phyloP scores from a whole-genome alignment of 2,113 vertebrate species.

The Chionodraco myersi region DNA sequence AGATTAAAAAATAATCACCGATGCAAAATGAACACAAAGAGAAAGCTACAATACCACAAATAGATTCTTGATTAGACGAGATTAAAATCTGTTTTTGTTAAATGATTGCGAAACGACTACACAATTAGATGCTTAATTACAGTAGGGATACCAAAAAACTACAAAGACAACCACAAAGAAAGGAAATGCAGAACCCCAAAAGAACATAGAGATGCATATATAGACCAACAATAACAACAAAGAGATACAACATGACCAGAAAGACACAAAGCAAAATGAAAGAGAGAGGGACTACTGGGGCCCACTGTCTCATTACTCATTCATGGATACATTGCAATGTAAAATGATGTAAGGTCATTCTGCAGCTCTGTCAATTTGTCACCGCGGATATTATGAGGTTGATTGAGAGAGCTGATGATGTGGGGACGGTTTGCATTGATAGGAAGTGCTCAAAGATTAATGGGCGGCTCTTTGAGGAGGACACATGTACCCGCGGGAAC shows the following conservation, averaged over 20 bases:
- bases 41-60: no score
- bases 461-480: constrained; percentile 67
- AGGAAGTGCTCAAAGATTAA: constrained; percentile 69
- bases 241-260: not conserved
- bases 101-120: no score
- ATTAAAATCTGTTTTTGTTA: no score
- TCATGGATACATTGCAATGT: constrained; percentile 18
- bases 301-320: constrained; percentile 8
- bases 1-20: no score
- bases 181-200: not conserved
- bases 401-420: constrained; percentile 72
- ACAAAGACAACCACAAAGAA: not conserved
- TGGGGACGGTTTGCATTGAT: constrained; percentile 63
- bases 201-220: not conserved
- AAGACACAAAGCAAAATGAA: not conserved
- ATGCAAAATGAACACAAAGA: no score
- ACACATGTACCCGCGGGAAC: constrained; percentile 62
- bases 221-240: no score
- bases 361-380: constrained; percentile 72
- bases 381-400: constrained; percentile 68
- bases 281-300: not conserved
- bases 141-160: not conserved
- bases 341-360: constrained; percentile 65
- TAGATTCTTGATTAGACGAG: no score
- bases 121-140: not conserved